These are phyloP conservation scores for Melanophora roralis DNA, from an alignment of 2,888 invertebrate species.

Conservation along the genomic window DNA sequence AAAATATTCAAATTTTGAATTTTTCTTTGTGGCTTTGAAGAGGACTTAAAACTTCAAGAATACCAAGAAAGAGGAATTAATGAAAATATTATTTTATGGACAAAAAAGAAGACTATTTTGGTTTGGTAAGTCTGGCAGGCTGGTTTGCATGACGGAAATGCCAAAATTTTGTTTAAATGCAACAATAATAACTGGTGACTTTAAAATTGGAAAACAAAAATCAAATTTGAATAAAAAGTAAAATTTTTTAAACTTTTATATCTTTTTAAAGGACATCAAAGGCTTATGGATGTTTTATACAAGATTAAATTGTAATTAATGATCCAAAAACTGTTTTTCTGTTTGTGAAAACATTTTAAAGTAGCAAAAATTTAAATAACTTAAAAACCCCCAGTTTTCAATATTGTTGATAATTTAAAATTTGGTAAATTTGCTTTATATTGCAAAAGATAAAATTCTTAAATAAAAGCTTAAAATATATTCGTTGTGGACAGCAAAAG, in stretches of 20 bases:
- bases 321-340: no score
- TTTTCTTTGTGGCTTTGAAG: neutral
- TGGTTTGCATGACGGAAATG: neutral
- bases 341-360: neutral
- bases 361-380: no score
- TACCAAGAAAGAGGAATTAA: neutral
- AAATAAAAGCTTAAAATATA: no score
- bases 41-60: neutral
- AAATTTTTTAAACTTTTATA: no score
- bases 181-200: neutral
- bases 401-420: no score
- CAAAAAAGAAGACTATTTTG: neutral
- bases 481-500: no score
- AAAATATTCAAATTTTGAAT: neutral
- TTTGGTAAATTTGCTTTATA: no score
- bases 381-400: no score
- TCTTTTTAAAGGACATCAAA: no score
- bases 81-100: neutral
- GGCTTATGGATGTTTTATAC: no score
- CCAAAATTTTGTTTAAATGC: constrained; percentile 1
- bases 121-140: neutral
- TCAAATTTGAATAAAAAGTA: neutral
- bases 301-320: no score
- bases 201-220: neutral
- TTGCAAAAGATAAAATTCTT: no score